A percentile compares a stretch with the other conserved stretches of the same genome.
phyloP scores from a whole-genome alignment of 2,888 invertebrate genomes.

The Spodoptera picta region DNA sequence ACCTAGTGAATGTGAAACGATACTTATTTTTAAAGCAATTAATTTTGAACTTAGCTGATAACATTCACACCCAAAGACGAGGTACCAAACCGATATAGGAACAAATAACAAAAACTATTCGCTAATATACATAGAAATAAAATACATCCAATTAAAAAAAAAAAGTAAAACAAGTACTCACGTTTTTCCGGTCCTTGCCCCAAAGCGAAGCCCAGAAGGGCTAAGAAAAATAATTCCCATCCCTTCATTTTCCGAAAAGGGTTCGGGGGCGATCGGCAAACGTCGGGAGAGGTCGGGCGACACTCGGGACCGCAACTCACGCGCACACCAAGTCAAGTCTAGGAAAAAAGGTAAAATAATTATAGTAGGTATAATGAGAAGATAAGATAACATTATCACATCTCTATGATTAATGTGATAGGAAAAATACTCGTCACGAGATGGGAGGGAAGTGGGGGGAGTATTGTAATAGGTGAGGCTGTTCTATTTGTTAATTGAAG shows the following conservation, averaged over 20 bases:
- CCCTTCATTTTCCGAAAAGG: slow-evolving; percentile 51
- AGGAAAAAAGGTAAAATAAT: slow-evolving; percentile 70
- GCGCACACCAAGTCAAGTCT: slow-evolving; percentile 72
- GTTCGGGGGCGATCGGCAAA: slow-evolving; percentile 40
- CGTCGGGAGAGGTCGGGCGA: slow-evolving; percentile 44
- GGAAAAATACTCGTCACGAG: slow-evolving; percentile 86
- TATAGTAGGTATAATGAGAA: slow-evolving; percentile 48
- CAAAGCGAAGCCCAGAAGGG: slow-evolving; percentile 46
- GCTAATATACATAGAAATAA: neutral
- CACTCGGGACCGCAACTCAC: slow-evolving; percentile 52
- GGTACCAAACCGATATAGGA: no score
- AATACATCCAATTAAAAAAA: neutral
- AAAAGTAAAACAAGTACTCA: slow-evolving; percentile 36
- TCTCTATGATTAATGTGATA: slow-evolving; percentile 76
- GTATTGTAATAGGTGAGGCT: slow-evolving; percentile 14
- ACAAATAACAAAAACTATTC: neutral
- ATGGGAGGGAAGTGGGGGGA: slow-evolving; percentile 61
- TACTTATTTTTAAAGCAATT: neutral
- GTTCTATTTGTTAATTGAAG: neutral
- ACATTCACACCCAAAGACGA: neutral
- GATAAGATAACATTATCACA: slow-evolving; percentile 81
- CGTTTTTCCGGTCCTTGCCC: slow-evolving; percentile 61
- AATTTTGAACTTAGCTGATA: neutral
- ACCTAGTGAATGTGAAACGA: neutral
- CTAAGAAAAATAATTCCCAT: slow-evolving; percentile 52